Evolutionary conservation across 1,140 invertebrate species (phyloP), one percentile per base, ranked within the genome.

Genomic region (Bombus superbus): DNA sequence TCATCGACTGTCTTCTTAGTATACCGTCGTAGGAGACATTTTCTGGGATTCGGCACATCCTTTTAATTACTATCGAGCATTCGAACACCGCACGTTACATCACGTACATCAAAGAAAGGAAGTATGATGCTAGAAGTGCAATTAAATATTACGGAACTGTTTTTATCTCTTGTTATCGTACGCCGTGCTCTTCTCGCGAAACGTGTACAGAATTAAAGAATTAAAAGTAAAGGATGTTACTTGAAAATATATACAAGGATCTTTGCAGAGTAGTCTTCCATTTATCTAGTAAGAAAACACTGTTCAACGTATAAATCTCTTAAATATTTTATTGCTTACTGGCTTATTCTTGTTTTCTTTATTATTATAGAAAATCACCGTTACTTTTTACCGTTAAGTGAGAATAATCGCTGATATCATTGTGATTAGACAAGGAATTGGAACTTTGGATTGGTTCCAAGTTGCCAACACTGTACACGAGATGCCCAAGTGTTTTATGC

Each of bases 81-180:
- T 32, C 28, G 59, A 57, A 80, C 8, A 38, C 3, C 8, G 38
- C 18, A 15, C 4, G 38, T 84, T 79, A 79, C 66, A 40, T 84
- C n/a, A 84, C 9, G 15, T 15, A n/a, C 53, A 1, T 84, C 6
- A n/a, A 79, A 47, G 22, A n/a, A 47, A 80, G 76, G 83, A 84
- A 72, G 64, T 35, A 47, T 28, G 40, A 84, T 62, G 66, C 15
- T 42, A 15, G 40, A 22, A 38, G n/a, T 18, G 68, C 69, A 80
- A 84, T 84, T 84, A 84, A 47, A 66, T 44, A 53, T 83, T 71
- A 25, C 32, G 32, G 66, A 18, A 35, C 10, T 11, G 15, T 15
- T 42, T 47, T 76, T 38, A 32, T 83, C 62, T 44, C 22, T 35
- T n/a, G 9, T 69, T 42, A 32, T 68, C 18, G 0, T 53, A n/a